A percentile compares a stretch with the other conserved stretches of the same genome.
These are phyloP conservation scores for Aporophyla lueneburgensis DNA, from an alignment of 2,888 invertebrate species.

Conservation along the genomic window DNA sequence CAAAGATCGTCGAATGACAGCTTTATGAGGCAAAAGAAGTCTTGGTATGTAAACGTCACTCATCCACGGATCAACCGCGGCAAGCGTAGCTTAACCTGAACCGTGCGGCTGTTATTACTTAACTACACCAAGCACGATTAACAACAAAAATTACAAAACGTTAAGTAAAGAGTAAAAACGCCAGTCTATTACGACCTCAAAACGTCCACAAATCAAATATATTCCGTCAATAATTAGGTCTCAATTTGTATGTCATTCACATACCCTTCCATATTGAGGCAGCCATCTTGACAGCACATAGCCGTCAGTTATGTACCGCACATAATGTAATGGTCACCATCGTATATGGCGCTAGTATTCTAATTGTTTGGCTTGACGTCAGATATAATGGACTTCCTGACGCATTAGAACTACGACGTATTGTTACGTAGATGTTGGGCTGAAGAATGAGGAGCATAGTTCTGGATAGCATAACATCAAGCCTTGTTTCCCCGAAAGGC, in stretches of 20 bases:
- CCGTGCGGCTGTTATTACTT: too few species aligned
- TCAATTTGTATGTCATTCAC: constrained; percentile 37
- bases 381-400: constrained; percentile 50
- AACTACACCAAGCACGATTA: too few species aligned
- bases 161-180: not conserved
- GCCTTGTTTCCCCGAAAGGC: too few species aligned
- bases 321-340: constrained; percentile 24
- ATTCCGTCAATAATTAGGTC: constrained; percentile 34
- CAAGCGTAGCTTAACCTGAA: too few species aligned
- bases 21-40: too few species aligned
- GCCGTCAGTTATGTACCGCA: constrained; percentile 22
- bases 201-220: constrained; percentile 4
- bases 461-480: not conserved
- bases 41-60: too few species aligned
- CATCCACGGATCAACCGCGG: too few species aligned
- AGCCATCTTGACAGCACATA: constrained; percentile 36
- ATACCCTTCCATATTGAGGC: constrained; percentile 9
- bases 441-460: not conserved
- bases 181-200: not conserved
- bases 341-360: constrained; percentile 45
- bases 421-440: constrained; percentile 36
- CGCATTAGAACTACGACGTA: constrained; percentile 33
- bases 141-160: too few species aligned
- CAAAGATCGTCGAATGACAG: too few species aligned
- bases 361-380: constrained; percentile 56